These are phyloP conservation scores for Cryptomyrus ogoouensis DNA, from an alignment of 2,113 vertebrate genomes.

Conservation along the genomic window DNA sequence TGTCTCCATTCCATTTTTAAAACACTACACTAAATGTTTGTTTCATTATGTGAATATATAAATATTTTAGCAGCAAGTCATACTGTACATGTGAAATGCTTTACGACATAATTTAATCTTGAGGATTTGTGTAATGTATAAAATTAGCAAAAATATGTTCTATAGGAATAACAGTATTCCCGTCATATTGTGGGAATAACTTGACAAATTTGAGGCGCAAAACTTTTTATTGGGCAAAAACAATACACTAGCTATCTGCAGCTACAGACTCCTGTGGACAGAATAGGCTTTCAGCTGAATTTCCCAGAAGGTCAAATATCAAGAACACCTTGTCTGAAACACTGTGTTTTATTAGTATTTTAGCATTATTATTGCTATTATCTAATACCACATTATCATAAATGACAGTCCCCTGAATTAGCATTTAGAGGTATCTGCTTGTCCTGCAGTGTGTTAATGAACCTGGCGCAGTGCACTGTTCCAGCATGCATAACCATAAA, in stretches of 20 bases:
- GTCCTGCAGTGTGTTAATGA: not conserved
- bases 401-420: not conserved
- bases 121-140: not conserved
- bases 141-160: not conserved
- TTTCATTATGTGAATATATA: constrained; percentile 3
- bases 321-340: not conserved
- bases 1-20: not conserved
- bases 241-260: not conserved
- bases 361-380: not conserved
- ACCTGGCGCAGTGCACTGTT: not conserved
- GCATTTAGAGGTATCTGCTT: not conserved
- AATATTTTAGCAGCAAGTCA: not conserved
- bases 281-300: not conserved
- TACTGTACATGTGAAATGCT: not conserved
- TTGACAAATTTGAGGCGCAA: not conserved
- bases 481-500: not conserved
- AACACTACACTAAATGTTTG: not conserved
- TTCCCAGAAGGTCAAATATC: not conserved
- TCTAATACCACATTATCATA: constrained; percentile 13
- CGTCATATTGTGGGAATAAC: not conserved
- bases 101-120: not conserved
- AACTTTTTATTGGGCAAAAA: not conserved
- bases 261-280: not conserved
- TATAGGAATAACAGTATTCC: not conserved
- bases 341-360: constrained; percentile 2